Conservation (phyloP, 2,113 vertebrate species). For the Oncorhynchus mykiss region DNA sequence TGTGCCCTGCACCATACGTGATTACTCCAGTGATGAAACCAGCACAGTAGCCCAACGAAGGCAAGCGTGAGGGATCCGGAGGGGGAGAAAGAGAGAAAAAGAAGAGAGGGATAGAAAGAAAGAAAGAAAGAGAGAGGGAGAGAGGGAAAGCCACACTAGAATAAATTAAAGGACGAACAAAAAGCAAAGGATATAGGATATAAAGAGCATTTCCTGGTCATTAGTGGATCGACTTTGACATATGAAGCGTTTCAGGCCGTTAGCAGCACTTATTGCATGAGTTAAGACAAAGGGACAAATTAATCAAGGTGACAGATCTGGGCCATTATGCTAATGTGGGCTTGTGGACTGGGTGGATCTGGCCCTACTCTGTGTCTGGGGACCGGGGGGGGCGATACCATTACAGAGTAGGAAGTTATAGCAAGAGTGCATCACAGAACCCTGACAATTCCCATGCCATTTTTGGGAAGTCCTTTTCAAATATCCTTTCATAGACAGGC, state of each 20-base stretch:
- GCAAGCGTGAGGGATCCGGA: slow-evolving; percentile 75
- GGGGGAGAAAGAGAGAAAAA: slow-evolving; percentile 74
- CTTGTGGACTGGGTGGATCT: slow-evolving; percentile 75
- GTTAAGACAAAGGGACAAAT: slow-evolving; percentile 89
- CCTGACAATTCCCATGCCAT: slow-evolving; percentile 73
- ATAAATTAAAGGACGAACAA: slow-evolving; percentile 77
- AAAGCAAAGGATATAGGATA: slow-evolving; percentile 79
- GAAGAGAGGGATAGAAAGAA: slow-evolving; percentile 51
- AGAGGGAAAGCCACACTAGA: slow-evolving; percentile 58
- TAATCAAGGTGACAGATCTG: slow-evolving; percentile 88
- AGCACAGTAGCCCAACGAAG: slow-evolving; percentile 87
- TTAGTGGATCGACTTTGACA: slow-evolving; percentile 85
- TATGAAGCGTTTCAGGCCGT: slow-evolving; percentile 83
- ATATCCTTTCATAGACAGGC: slow-evolving; percentile 51
- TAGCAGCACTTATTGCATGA: slow-evolving; percentile 86
- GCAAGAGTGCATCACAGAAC: slow-evolving; percentile 80
- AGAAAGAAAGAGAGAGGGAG: slow-evolving; percentile 48
- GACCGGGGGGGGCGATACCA: slow-evolving; percentile 72
- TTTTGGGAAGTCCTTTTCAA: slow-evolving; percentile 46
- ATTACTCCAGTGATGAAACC: slow-evolving; percentile 86
- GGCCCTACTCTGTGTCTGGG: slow-evolving; percentile 74
- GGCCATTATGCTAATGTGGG: slow-evolving; percentile 82
- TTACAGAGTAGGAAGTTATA: slow-evolving; percentile 85
- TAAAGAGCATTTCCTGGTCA: slow-evolving; percentile 75
- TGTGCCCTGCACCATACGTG: slow-evolving; percentile 87